A percentile compares a stretch with the other conserved stretches of the same genome.
phyloP scores from a whole-genome alignment of 2,113 vertebrate genomes.

The Hippopotamus amphibius region DNA sequence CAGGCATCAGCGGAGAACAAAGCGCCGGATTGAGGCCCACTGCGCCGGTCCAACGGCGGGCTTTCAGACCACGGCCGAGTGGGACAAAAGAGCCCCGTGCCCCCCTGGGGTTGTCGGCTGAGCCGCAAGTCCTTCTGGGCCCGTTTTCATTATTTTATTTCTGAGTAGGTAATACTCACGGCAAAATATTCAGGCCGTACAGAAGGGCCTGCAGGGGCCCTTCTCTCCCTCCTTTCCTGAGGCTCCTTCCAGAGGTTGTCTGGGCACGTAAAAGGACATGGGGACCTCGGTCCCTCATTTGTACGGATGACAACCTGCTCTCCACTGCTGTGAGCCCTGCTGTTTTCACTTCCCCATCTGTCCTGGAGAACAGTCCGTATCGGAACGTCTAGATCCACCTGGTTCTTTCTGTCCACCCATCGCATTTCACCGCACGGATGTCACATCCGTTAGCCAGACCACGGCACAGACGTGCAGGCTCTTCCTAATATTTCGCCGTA shows the following conservation, averaged over 20 bases:
- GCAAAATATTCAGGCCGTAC: not conserved
- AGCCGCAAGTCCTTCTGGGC: not conserved
- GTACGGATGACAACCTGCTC: fast-evolving
- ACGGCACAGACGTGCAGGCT: fast-evolving
- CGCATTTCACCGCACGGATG: fast-evolving
- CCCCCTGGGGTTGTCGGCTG: not conserved
- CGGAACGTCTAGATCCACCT: not conserved
- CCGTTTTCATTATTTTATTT: not conserved
- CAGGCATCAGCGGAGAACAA: not conserved
- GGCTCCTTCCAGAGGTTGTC: not conserved
- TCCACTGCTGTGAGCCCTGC: not conserved
- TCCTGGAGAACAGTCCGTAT: fast-evolving
- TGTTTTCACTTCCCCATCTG: fast-evolving
- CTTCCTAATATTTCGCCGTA: fast-evolving
- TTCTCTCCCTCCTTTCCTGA: fast-evolving
- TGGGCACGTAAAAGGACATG: fast-evolving
- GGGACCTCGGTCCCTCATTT: not conserved
- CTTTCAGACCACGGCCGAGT: not conserved
- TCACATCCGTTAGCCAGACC: not conserved
- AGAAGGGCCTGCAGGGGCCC: not conserved
- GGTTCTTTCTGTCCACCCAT: not conserved
- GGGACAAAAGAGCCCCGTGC: not conserved
- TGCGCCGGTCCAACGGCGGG: not conserved
- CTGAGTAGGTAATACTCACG: not conserved
- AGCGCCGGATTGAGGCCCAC: not conserved